These are phyloP conservation scores for Mycteria americana DNA, from an alignment of 2,797 vertebrate genomes.

Conservation along the genomic window DNA sequence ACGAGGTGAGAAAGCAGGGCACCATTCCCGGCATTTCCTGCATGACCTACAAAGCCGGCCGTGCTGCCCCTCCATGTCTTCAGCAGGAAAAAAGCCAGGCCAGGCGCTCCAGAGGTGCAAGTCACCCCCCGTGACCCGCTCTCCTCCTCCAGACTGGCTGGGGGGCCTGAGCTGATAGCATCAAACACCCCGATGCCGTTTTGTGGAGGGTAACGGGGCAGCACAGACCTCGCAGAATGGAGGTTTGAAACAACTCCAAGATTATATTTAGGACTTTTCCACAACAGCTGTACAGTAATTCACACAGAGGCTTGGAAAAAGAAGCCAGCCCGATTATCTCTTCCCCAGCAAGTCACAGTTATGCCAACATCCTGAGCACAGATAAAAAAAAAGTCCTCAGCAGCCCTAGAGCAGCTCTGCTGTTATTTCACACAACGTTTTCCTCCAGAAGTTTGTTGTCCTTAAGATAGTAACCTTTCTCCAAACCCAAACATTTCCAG, in stretches of 20 bases:
- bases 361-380: not conserved
- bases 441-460: not conserved
- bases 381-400: not conserved
- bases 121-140: fast-evolving
- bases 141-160: not conserved
- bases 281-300: not conserved
- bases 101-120: not conserved
- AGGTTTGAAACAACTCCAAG: not conserved
- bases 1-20: not conserved
- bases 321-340: not conserved
- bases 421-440: not conserved
- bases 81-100: not conserved
- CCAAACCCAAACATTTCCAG: not conserved
- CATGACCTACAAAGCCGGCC: not conserved
- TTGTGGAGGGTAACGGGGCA: not conserved
- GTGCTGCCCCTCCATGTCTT: not conserved
- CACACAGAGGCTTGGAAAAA: not conserved
- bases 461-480: not conserved
- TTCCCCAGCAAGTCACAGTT: not conserved
- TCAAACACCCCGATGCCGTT: not conserved
- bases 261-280: constrained; percentile 25
- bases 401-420: not conserved
- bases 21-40: fast-evolving
- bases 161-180: not conserved
- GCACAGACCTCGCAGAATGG: not conserved